phyloP scores from a whole-genome alignment of 2,888 invertebrate genomes.

The Chrysina gloriosa region DNA sequence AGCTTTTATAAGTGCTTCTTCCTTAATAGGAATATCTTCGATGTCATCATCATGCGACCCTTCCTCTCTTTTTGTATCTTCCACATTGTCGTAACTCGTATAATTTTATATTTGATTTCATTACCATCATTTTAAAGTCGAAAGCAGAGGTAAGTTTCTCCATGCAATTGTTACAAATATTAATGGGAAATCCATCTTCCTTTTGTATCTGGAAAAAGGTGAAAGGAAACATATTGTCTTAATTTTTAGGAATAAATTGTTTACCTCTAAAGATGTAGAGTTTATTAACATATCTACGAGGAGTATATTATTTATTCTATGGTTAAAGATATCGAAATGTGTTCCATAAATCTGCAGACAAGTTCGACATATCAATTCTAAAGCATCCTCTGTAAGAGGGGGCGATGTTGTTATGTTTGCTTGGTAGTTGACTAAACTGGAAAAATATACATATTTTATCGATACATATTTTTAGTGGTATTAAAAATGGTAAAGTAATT shows the following conservation, averaged over 20 bases:
- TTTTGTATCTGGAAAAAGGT: neutral
- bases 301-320: neutral
- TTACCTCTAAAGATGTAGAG: slow-evolving; percentile 12
- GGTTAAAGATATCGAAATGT: neutral
- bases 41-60: neutral
- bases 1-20: no score
- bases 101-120: neutral
- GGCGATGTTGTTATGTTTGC: no score
- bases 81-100: neutral
- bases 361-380: neutral
- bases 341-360: neutral
- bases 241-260: neutral
- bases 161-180: slow-evolving; percentile 7
- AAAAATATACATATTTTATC: no score
- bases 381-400: neutral
- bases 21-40: no score
- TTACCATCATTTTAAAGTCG: slow-evolving; percentile 7
- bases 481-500: no score
- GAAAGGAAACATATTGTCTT: no score
- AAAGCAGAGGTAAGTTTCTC: neutral
- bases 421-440: no score
- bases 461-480: no score
- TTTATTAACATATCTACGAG: slow-evolving; percentile 6
- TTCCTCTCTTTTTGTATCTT: neutral
- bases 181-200: neutral